Evolutionary conservation across 1,140 invertebrate species (phyloP).

Genomic region (Trissolcus basalis): DNA sequence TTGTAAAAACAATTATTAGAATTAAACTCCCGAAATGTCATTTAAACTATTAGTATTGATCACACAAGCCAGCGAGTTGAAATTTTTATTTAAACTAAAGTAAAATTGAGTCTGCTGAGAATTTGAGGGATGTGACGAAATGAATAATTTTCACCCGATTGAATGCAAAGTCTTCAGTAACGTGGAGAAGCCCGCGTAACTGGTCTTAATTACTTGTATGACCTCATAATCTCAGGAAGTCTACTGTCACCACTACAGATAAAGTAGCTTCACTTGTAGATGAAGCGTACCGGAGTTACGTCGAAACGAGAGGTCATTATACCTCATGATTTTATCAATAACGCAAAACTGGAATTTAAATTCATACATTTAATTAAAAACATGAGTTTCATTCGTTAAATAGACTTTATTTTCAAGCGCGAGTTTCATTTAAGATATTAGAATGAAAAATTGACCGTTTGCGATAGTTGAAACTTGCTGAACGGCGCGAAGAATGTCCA

Average conservation of each 20-base stretch:
- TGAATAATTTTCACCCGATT: conserved; percentile 60
- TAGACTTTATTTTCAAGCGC: no score
- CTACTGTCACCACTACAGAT: conserved; percentile 68
- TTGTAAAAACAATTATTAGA: no score
- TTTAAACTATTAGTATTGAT: no score
- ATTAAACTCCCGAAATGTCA: no score
- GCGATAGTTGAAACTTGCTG: no score
- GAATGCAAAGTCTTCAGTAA: conserved; percentile 52
- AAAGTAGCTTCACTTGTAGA: conserved; percentile 60
- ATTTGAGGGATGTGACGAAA: conserved; percentile 51
- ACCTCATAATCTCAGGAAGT: conserved; percentile 72
- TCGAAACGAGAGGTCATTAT: conserved; percentile 57
- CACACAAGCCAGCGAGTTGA: no score
- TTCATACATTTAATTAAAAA: no score
- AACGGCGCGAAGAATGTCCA: no score
- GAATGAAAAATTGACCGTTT: no score
- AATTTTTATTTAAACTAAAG: background rate
- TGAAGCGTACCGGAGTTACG: conserved; percentile 25
- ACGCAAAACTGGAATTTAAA: no score
- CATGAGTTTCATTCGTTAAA: no score
- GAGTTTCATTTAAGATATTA: no score
- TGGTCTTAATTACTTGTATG: conserved; percentile 75
- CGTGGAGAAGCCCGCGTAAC: conserved; percentile 68
- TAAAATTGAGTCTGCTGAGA: conserved; percentile 3
- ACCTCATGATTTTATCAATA: conserved; percentile 12